These are phyloP conservation scores for Cygnus atratus DNA, from an alignment of 2,113 vertebrate species.

Conservation along the genomic window DNA sequence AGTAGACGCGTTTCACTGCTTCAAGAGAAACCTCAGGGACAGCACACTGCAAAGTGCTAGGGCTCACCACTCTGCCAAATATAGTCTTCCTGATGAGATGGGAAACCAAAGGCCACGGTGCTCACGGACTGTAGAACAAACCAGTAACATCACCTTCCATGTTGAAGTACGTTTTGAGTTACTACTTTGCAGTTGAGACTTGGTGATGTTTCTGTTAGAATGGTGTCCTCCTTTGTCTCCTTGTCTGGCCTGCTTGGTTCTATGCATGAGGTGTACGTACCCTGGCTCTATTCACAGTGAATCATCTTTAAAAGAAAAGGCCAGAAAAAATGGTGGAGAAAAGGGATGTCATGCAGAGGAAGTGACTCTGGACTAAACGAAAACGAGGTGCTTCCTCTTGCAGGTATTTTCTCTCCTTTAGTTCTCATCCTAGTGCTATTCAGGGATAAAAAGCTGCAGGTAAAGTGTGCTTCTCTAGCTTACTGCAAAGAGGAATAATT, in stretches of 20 bases:
- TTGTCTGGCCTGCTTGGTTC: not conserved
- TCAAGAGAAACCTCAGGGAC: not conserved
- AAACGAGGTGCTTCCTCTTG: not conserved
- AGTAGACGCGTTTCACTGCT: not conserved
- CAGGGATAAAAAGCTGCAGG: not conserved
- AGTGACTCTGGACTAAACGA: not conserved
- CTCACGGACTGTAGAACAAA: not conserved
- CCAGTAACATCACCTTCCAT: not conserved
- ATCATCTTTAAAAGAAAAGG: not conserved
- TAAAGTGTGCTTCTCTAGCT: not conserved
- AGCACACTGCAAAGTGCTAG: not conserved
- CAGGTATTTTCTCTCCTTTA: not conserved
- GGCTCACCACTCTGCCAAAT: not conserved
- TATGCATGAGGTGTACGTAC: no score
- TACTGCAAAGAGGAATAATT: not conserved
- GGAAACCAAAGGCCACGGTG: not conserved
- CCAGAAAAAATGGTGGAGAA: not conserved
- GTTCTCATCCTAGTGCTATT: not conserved
- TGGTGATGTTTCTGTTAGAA: not conserved
- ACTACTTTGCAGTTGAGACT: not conserved
- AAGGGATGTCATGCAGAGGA: not conserved
- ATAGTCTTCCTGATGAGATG: not conserved
- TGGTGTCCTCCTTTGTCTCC: not conserved
- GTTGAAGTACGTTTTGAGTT: not conserved
- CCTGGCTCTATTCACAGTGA: not conserved